Evolutionary conservation across 2,888 invertebrate genomes (phyloP), one percentile per base, ranked within the genome.

Genomic region (Lasioglossum villosulum): DNA sequence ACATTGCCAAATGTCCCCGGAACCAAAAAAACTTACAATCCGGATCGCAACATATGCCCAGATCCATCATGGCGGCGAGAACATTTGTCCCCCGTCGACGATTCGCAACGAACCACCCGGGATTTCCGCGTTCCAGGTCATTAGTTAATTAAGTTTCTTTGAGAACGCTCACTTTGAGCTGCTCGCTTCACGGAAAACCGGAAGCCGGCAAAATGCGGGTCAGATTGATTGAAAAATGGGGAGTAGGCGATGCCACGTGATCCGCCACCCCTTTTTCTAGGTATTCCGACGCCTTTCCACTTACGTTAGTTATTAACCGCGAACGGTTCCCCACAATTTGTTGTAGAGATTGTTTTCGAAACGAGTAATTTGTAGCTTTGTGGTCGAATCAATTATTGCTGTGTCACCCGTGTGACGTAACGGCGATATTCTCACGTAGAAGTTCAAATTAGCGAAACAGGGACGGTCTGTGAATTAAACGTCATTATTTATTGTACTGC

Each of bases 121-220:
- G 27, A 76, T 48, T 81, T 39, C 77, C 14, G 59, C 2, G 23
- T 34, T 8, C 70, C n/a, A n/a, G 74, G 86, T 83, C 87, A 83
- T 90, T 89, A 86, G 76, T 89, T 90, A 88, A 89, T 88, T 89
- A 88, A 89, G 83, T 82, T 52, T 81, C 80, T 73, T 73, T 70
- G 82, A 68, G 79, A 70, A 71, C 71, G 83, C 81, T 72, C 37
- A 42, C 34, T 23, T 37, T 42, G 45, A 66, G 56, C 52, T 30
- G 73, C 75, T 66, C 78, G 63, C 73, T 52, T 34, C 75, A 45
- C 14, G 75, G 85, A 84, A 81, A 80, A 88, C 88, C 80, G 45
- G 88, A 89, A 88, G 78, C 90, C 89, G 52, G 63, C 80, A 75
- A 73, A 75, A 70, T 66, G 75, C 82, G 71, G 52, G 48, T 30